Base-by-base conservation (phyloP, 2,113 vertebrate genomes). In the Ochotona princeps region DNA sequence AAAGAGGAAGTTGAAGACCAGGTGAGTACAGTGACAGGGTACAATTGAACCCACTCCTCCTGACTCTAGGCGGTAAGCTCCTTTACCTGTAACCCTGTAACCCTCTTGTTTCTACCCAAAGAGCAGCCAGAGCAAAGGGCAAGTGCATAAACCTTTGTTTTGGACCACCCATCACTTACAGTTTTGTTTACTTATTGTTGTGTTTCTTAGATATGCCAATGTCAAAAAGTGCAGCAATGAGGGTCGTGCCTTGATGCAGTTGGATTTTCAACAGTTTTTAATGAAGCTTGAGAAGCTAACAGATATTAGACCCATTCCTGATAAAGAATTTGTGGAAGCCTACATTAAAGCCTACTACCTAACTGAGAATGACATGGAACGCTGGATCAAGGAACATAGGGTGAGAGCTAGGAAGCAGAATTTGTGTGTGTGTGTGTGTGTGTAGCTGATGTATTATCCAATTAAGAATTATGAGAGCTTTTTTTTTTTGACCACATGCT, bases 211-310 rank as follows among this genome's bases (percentile, higher is more conserved):
- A 90, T 99, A 99, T 17, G 99, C 99, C 26, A 99, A 99, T 11
- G 99, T 99, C 87, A 99, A 99, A 98, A 99, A 99, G 91, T 99
- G 99, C 97, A 99, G 99, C 97, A 99, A 99, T 76, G 99, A 99
- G 97, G 99, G 99, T 65, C 99, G 99, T 54, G 99, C 99, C 90
- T 98, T 99, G 97, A 99, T 99, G 99, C 99, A 99, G 95, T 98
- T 99, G 97, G 99, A 99, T 96, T 99, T 99, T 96, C 99, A 99
- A 70, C 99, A 99, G 97, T 99, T 99, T 98, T 98, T 99, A 95
- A 99, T 99, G 99, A 99, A 99, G 97, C 98, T 99, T 93, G 99
- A 99, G 97, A 99, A 99, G 95, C 98, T 99, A 96, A 99, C 99
- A 38, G 99, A 99, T 97, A 99, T 99, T 95, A 98, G 99, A 28